Conservation (phyloP, 2,888 invertebrate species). For the Aquatica leii region DNA sequence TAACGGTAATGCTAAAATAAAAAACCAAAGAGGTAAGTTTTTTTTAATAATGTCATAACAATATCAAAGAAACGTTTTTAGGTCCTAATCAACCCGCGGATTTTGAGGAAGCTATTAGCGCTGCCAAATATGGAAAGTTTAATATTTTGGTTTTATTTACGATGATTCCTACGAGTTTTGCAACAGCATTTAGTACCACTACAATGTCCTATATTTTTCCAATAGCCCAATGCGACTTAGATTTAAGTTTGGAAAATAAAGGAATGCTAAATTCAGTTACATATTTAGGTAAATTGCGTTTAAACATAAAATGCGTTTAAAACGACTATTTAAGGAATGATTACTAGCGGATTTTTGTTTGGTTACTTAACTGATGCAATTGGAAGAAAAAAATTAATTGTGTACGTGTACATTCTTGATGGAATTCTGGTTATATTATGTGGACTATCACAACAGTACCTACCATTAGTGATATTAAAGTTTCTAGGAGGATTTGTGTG, state of each 20-base stretch:
- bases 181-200: constrained; percentile 75
- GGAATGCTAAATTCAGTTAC: constrained; percentile 76
- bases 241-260: constrained; percentile 72
- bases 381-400: constrained; percentile 73
- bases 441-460: constrained; percentile 72
- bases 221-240: constrained; percentile 77
- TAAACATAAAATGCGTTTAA: too few relatives aligned
- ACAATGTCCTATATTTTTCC: constrained; percentile 78
- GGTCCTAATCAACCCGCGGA: constrained; percentile 59
- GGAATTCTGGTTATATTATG: constrained; percentile 70
- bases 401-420: constrained; percentile 71
- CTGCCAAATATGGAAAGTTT: constrained; percentile 75
- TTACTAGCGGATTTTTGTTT: constrained; percentile 78
- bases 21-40: too few relatives aligned
- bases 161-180: constrained; percentile 71
- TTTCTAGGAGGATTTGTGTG: constrained; percentile 79
- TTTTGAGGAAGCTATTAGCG: constrained; percentile 76
- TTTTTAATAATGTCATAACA: too few relatives aligned
- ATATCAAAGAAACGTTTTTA: too few relatives aligned
- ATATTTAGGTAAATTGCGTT: constrained; percentile 68
- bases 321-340: constrained; percentile 73
- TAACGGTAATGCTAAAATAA: too few relatives aligned
- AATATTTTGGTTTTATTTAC: constrained; percentile 70
- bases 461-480: constrained; percentile 73
- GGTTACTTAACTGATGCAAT: constrained; percentile 79